A percentile compares a stretch with the other conserved stretches of the same genome.
Evolutionary conservation across 1,140 invertebrate genomes (phyloP).

Genomic region (Metaphire vulgaris): DNA sequence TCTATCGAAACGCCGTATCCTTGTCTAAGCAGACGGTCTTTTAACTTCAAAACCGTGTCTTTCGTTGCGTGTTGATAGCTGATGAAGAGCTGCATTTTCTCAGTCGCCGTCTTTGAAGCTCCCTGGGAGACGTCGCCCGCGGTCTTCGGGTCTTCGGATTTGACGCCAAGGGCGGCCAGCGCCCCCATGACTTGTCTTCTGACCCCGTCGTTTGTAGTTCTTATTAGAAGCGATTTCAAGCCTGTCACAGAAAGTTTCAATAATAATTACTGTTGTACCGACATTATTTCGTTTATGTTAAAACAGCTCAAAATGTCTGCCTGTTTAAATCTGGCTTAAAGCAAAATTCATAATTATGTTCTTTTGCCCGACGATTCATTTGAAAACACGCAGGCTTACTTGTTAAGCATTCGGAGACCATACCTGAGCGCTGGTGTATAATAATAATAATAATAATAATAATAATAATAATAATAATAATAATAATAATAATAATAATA

Average conservation of each 20-base stretch:
- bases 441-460: no score
- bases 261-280: not conserved
- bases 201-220: not conserved
- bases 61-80: conserved; percentile 40
- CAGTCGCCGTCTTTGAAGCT: not conserved
- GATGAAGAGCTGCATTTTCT: conserved; percentile 38
- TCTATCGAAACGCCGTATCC: conserved; percentile 34
- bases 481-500: no score
- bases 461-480: no score
- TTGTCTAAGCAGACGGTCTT: conserved; percentile 31
- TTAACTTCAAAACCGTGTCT: conserved; percentile 35
- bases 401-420: no score
- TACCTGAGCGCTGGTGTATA: no score
- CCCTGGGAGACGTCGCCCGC: not conserved
- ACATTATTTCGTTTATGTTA: not conserved
- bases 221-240: not conserved
- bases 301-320: no score
- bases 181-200: not conserved
- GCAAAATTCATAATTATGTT: not conserved
- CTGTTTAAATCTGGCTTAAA: no score
- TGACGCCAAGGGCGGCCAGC: not conserved
- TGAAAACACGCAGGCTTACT: not conserved
- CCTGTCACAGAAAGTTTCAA: not conserved
- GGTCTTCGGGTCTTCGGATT: not conserved
- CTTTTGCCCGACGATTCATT: not conserved